Percentiles rank a stretch among this genome's conserved stretches.
Evolutionary conservation across 2,888 invertebrate species (phyloP).

Genomic region (Isoperla grammatica): DNA sequence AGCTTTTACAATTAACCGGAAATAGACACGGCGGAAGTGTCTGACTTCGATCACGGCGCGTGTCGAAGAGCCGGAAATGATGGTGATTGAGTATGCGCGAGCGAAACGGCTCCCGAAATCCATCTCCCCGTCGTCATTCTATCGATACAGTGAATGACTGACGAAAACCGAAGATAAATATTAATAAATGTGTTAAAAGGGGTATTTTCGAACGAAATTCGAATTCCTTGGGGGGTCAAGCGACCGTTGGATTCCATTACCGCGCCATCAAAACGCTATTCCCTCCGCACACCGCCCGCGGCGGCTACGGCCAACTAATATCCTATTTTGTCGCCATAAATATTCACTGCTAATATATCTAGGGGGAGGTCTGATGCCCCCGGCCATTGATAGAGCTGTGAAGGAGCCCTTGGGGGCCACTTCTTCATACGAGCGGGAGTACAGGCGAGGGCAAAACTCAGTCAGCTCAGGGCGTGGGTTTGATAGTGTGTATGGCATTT

Average conservation of each 20-base stretch:
- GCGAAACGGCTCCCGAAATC: not conserved
- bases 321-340: slow-evolving; percentile 30
- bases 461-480: too few species aligned
- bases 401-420: slow-evolving; percentile 1
- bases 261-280: slow-evolving; percentile 27
- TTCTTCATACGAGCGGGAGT: too few species aligned
- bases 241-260: slow-evolving; percentile 27
- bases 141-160: not conserved
- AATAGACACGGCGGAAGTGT: too few species aligned
- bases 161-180: not conserved
- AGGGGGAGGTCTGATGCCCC: not conserved
- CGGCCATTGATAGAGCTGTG: slow-evolving; percentile 5
- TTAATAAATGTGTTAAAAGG: not conserved
- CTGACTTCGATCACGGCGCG: too few species aligned
- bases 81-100: not conserved
- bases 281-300: slow-evolving; percentile 9
- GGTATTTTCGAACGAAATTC: too few species aligned
- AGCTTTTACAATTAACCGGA: too few species aligned
- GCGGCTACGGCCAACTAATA: slow-evolving; percentile 25
- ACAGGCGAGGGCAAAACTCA: too few species aligned
- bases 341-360: slow-evolving; percentile 23
- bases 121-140: not conserved
- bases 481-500: too few species aligned
- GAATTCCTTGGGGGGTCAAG: slow-evolving; percentile 18
- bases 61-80: not conserved